Evolutionary conservation across 2,888 invertebrate genomes (phyloP), one percentile per base, ranked within the genome.

Genomic region (Temnothorax ravouxi): DNA sequence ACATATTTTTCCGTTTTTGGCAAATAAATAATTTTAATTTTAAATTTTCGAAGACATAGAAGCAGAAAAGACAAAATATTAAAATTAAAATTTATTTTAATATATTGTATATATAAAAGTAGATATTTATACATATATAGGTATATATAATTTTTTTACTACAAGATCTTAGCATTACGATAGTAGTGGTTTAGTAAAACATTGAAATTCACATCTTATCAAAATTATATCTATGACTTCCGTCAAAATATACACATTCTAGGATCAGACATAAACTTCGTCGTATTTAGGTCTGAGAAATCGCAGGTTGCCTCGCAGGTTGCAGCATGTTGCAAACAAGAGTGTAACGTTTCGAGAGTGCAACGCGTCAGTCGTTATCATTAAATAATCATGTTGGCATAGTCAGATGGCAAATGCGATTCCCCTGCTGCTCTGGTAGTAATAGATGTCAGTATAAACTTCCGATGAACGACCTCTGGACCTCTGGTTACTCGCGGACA

Each of bases 341-440:
- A 18, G 21, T 52, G 9, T 69, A n/a, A 44, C 44, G 15, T 75
- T 69, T 56, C 25, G 81, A 75, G 59, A 61, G 38, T 3, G 34
- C 59, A 61, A n/a, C 74, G 61, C 29, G 71, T 71, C 80, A 61
- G 56, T 18, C 74, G 74, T 81, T 81, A 75, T 75, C 81, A 50
- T 81, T 75, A 75, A 81, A 81, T 81, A 75, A 81, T 75, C 81
- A 74, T 81, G 81, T 61, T 62, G 61, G 61, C 25, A 74, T n/a
- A 81, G 81, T 72, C 72, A 81, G 74, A 62, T 62, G 81, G 75
- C 61, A 75, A 81, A 75, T 75, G 50, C 41, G 62, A 64, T 52
- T 62, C 44, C 62, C 52, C 8, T 59, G 59, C 75, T 38, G 74
- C 47, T 34, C 38, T 21, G 52, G 74, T 41, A 62, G 74, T 75